Evolutionary conservation across 1,140 invertebrate species (phyloP).

Genomic region (Drosophila melanogaster): Release_6_plus_ISO1_MT NT_033779.5:17108001-17108500

Average conservation of each 20-base stretch:
- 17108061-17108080: constrained; percentile 37
- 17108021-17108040: constrained; percentile 81
- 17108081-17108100: constrained; percentile 6
- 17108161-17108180: constrained; percentile 25
- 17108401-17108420: too few species aligned
- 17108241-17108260: not conserved
- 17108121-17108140: constrained; percentile 49
- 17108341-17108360: too few species aligned
- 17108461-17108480: not conserved
- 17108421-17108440: too few species aligned
- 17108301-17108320: too few species aligned
- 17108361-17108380: too few species aligned
- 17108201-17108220: constrained; percentile 4
- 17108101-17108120: constrained; percentile 37
- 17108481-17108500: not conserved
- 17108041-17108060: constrained; percentile 76
- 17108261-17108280: too few species aligned
- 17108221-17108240: not conserved
- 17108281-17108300: too few species aligned
- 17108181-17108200: constrained; percentile 2
- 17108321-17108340: too few species aligned
- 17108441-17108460: too few species aligned
- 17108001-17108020: constrained; percentile 83
- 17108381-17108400: too few species aligned
- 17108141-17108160: constrained; percentile 46